phyloP scores from a whole-genome alignment of 2,888 invertebrate species.

The Criorhina ranunculi region DNA sequence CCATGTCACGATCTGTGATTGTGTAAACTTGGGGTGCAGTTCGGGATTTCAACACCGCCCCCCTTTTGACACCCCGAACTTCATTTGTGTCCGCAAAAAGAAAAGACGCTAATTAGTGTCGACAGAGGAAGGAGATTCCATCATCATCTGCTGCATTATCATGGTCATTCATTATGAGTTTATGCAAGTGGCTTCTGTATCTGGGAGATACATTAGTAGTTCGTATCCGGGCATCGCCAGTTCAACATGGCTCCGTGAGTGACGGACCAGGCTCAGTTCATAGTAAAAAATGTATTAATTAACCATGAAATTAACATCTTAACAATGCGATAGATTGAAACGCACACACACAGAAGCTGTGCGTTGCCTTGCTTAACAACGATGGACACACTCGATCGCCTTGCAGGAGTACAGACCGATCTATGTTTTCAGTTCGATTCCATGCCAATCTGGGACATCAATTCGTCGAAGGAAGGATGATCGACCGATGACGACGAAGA shows the following conservation, averaged over 20 bases:
- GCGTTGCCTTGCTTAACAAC: constrained; percentile 23
- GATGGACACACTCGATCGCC: constrained; percentile 8
- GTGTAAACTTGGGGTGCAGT: constrained; percentile 26
- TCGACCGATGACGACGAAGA: constrained; percentile 39
- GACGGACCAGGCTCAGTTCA: constrained; percentile 47
- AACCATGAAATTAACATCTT: constrained; percentile 77
- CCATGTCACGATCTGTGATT: constrained; percentile 49
- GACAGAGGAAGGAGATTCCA: constrained; percentile 73
- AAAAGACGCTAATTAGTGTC: constrained; percentile 76
- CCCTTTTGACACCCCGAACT: constrained; percentile 69
- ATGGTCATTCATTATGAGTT: constrained; percentile 69
- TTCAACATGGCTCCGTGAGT: no score
- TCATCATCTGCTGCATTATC: constrained; percentile 63
- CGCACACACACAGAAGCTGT: constrained; percentile 48
- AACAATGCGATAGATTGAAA: constrained; percentile 72
- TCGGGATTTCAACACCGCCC: constrained; percentile 19
- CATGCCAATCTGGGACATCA: constrained; percentile 61
- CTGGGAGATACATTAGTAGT: constrained; percentile 26
- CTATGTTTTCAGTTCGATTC: constrained; percentile 38
- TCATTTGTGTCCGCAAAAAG: constrained; percentile 55
- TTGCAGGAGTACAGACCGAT: not conserved
- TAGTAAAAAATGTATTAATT: constrained; percentile 76
- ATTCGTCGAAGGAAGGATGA: constrained; percentile 56
- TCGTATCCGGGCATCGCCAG: constrained; percentile 33
- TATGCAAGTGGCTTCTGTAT: constrained; percentile 55